Evolutionary conservation across 2,113 vertebrate species (phyloP), one percentile per base, ranked within the genome.

Genomic region (Ursus arctos): DNA sequence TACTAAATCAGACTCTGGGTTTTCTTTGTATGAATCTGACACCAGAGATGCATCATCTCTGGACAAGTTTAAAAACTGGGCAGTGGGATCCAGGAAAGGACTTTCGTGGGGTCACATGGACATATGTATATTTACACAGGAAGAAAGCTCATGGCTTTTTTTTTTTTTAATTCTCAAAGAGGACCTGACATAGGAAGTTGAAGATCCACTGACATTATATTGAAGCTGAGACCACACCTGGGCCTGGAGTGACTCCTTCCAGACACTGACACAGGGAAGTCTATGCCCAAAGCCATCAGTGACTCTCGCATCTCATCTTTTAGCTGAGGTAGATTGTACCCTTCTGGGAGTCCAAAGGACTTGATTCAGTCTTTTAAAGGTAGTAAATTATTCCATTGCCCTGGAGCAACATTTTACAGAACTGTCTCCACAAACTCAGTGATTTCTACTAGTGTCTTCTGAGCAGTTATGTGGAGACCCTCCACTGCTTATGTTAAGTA

Each of bases 1-100:
- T 83, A 85, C 43, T 82, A 74, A 94, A 88, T 88, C 71, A 79
- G 47, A 61, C n/a, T 92, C 57, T n/a, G 53, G 55, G 8, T 79
- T 91, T 96, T 82, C 76, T 86, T 93, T 65, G 61, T 33, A 15
- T 61, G 76, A 85, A 79, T 65, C 91, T 96, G 59, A 90, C 47
- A 77, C 43, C 40, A 79, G 81, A 96, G 51, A 82, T 36, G 51
- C 24, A 40, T 49, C 22, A 19, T 77, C 33, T 90, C 59, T 86
- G 53, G 81, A 55, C 40, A 87, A 98, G 43, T 31, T 59, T 74
- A 95, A 96, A 86, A 55, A 67, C 16, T 53, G 12, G 21, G 12
- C 47, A 72, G 0, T 16, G 40, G 59, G 28, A 21, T 81, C 31
- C 28, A 88, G 16, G 31, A 97, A 95, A 95, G 26, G 2, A 1